Evolutionary conservation across 1,140 invertebrate species (phyloP).

Genomic region (Wiebesia pumilae): DNA sequence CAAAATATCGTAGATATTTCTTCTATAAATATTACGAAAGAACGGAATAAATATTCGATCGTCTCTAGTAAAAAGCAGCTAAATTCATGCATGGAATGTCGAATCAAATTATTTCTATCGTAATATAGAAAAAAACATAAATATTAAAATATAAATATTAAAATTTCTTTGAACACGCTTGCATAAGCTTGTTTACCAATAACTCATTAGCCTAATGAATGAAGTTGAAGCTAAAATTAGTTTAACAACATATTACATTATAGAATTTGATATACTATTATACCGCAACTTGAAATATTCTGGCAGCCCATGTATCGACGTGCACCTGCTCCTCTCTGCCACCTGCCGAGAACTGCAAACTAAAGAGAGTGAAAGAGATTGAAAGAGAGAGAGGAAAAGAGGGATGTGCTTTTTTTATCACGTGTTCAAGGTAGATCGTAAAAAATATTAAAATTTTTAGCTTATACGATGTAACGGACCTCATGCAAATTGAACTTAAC

Average conservation of each 20-base stretch:
- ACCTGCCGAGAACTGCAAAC: constrained; percentile 40
- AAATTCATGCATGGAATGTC: neutral
- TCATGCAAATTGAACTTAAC: neutral
- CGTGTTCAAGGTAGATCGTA: neutral
- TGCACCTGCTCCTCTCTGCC: constrained; percentile 31
- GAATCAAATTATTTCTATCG: neutral
- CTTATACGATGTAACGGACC: neutral
- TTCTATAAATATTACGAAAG: neutral
- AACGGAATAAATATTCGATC: neutral
- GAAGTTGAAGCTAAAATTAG: constrained; percentile 28
- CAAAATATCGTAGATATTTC: constrained; percentile 2
- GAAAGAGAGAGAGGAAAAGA: neutral
- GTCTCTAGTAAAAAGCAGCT: neutral
- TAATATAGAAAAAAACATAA: neutral
- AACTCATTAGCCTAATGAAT: constrained; percentile 33
- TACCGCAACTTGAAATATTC: neutral
- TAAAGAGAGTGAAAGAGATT: neutral
- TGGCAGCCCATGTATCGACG: constrained; percentile 16
- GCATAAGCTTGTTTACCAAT: neutral
- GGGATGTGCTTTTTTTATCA: neutral
- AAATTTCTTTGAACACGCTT: constrained; percentile 20
- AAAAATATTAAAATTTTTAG: constrained; percentile 9
- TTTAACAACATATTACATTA: constrained; percentile 24
- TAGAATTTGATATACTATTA: constrained; percentile 21
- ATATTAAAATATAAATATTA: no score